Percentiles rank a stretch among this genome's conserved stretches.
Conservation (phyloP, 2,797 vertebrate species). For the Hydrocynus forskahlii region DNA sequence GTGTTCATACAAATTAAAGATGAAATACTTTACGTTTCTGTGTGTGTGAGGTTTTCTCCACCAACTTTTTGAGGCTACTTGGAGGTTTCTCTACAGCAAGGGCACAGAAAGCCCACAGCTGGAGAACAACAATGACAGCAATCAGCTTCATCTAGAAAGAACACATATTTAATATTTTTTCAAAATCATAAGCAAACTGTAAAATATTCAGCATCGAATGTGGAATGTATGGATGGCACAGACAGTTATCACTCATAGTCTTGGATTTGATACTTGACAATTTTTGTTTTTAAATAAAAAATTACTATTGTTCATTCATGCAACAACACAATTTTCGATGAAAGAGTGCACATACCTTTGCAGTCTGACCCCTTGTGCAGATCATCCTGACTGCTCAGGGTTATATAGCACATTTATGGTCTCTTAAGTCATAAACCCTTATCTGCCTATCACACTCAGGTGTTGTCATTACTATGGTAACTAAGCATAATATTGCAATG, state of each 20-base stretch:
- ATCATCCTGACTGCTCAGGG: conserved; percentile 8
- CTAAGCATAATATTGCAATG: neutral
- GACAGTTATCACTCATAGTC: neutral
- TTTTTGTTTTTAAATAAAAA: neutral
- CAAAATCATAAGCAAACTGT: neutral
- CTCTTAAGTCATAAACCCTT: conserved; percentile 40
- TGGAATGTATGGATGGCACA: neutral
- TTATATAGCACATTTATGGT: conserved; percentile 47
- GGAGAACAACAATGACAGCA: conserved; percentile 33
- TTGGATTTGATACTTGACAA: neutral
- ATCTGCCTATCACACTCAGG: conserved; percentile 9
- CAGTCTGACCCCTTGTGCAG: conserved; percentile 21
- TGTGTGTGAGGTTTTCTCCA: conserved; percentile 10
- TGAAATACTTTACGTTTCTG: conserved; percentile 15
- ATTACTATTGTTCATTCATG: neutral
- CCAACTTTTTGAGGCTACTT: conserved; percentile 31
- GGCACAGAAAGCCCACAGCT: conserved; percentile 31
- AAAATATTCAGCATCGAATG: neutral
- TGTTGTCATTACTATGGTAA: neutral
- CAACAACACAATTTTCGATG: neutral
- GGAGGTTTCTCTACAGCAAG: conserved; percentile 10
- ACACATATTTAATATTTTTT: neutral
- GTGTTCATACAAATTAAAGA: neutral
- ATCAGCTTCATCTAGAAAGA: conserved; percentile 43
- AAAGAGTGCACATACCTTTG: conserved; percentile 45